A percentile compares a stretch with the other conserved stretches of the same genome.
Evolutionary conservation across 2,797 vertebrate species (phyloP).

Genomic region (Leptodactylus fallax): DNA sequence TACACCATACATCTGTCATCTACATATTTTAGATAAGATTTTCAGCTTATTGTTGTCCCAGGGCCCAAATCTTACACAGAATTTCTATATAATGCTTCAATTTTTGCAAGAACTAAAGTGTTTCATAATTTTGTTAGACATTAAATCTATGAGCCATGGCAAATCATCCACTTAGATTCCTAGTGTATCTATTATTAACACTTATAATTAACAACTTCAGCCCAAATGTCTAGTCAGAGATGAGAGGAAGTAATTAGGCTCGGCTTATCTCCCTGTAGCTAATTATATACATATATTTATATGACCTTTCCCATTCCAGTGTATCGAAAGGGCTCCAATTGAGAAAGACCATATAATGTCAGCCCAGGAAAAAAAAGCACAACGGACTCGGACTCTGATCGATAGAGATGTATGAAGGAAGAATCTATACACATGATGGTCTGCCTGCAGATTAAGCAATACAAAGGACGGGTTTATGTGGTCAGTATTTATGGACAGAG

Average conservation of each 20-base stretch:
- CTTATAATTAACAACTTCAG: constrained; percentile 59
- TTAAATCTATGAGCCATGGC: constrained; percentile 21
- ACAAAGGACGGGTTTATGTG: constrained; percentile 21
- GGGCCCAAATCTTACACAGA: neutral
- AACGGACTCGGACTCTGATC: constrained; percentile 12
- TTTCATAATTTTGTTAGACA: constrained; percentile 38
- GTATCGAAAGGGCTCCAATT: constrained; percentile 1
- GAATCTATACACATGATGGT: constrained; percentile 36
- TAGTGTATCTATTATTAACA: constrained; percentile 53
- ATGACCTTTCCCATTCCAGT: constrained; percentile 50
- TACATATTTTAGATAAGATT: neutral
- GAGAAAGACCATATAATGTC: constrained; percentile 44
- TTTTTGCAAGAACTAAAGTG: constrained; percentile 33
- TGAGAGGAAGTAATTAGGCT: constrained; percentile 63
- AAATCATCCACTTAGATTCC: constrained; percentile 28
- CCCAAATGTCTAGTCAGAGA: constrained; percentile 61
- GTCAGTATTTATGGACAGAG: constrained; percentile 18
- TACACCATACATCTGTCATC: too few relatives aligned
- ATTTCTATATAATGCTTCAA: constrained; percentile 12
- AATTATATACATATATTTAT: constrained; percentile 64
- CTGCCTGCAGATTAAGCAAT: constrained; percentile 26
- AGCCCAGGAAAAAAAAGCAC: neutral
- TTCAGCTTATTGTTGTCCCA: neutral
- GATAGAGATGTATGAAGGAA: neutral
- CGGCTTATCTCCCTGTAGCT: constrained; percentile 51